Base-by-base conservation (phyloP, 2,888 invertebrate genomes). In the Drosophila testacea region DNA sequence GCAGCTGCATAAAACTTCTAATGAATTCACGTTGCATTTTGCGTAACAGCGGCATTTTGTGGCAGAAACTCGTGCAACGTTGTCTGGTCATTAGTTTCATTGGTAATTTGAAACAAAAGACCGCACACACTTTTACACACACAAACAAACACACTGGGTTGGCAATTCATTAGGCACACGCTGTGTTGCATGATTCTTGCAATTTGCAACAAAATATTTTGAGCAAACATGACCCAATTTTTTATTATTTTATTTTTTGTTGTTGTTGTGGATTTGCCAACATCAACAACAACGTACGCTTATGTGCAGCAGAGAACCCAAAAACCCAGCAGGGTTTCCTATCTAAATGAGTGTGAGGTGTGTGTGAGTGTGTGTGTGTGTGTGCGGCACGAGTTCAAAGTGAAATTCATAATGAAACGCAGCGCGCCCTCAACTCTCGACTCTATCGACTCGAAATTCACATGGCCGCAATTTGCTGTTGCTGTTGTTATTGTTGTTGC, bases 371-470 rank as follows among this genome's bases (percentile, higher is more conserved):
- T 34, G 44, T 60, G 64, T 46, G 47, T 48, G 55, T 67, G 60
- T 16, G 28, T 62, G 83, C 83, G 88, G 83, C 88, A 60, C 57
- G 88, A 85, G 89, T 85, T 85, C 89, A 85, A 85, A 89, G 89
- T 77, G 78, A 84, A 89, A 89, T 76, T 70, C 66, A 74, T 81
- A 79, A 76, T 76, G 81, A 79, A 80, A 77, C 76, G 50, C 69
- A 66, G 44, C 64, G 67, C 56, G 57, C 73, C 73, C 73, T 73
- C 56, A 63, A 73, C 69, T 63, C 57, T 50, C 44, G 30, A 65
- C 50, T 47, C 56, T 46, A 56, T 69, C 59, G 59, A 69, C 57
- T 73, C 67, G 73, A 79, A 73, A 82, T 88, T 88, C 86, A 88
- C 88, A 88, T 83, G 86, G 74, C 88, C 86, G 83, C 86, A 85